Conservation (phyloP, 2,797 vertebrate genomes). For the Avahi laniger region DNA sequence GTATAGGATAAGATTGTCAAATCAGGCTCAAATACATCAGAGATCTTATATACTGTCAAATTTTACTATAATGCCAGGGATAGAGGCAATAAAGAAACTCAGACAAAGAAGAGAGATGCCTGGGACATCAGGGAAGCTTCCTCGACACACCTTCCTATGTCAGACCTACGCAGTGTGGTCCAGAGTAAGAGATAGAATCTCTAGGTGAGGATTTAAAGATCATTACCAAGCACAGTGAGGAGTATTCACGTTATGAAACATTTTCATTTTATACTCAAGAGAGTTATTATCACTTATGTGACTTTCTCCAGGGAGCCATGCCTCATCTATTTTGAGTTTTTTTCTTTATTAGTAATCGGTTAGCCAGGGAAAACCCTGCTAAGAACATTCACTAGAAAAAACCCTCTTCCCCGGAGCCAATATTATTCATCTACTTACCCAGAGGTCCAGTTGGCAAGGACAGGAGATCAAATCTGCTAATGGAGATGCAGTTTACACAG, state of each 20-base stretch:
- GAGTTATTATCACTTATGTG: neutral
- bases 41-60: neutral
- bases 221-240: neutral
- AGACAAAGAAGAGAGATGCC: neutral
- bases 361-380: neutral
- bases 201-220: neutral
- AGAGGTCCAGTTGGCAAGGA: neutral
- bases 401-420: neutral
- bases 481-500: accelerated
- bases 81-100: neutral
- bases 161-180: neutral
- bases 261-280: neutral
- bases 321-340: neutral
- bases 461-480: neutral
- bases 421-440: neutral
- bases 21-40: neutral
- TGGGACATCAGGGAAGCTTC: neutral
- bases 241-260: neutral
- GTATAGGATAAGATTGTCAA: neutral
- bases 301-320: neutral
- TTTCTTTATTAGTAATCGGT: neutral
- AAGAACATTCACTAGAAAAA: neutral
- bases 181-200: neutral
- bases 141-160: neutral
- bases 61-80: neutral